Evolutionary conservation across 2,888 invertebrate genomes (phyloP).

Genomic region (Selenia dentaria): DNA sequence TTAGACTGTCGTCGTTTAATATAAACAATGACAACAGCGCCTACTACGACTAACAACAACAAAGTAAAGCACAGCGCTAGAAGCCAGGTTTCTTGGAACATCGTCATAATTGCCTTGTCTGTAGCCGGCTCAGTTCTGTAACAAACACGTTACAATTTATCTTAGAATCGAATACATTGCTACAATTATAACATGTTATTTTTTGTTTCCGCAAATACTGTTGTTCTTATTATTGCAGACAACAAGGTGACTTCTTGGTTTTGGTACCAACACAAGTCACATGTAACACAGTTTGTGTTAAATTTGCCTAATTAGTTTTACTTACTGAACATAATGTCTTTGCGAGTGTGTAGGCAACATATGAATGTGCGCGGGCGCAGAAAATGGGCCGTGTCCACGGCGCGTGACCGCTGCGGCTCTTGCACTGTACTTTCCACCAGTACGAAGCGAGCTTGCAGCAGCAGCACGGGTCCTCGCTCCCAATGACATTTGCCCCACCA

Average conservation of each 20-base stretch:
- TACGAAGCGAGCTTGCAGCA: conserved; percentile 93
- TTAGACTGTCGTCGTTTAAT: conserved; percentile 68
- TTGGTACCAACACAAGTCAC: no score
- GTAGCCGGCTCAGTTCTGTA: conserved; percentile 78
- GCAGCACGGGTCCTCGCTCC: conserved; percentile 95
- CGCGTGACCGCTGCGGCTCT: conserved; percentile 95
- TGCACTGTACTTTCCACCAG: conserved; percentile 94
- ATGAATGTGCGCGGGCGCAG: conserved; percentile 89
- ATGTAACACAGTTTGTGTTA: no score
- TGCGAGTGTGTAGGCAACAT: conserved; percentile 86
- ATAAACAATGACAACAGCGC: conserved; percentile 68
- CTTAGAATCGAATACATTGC: no score
- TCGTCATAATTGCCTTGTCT: conserved; percentile 75
- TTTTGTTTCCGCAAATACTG: neutral
- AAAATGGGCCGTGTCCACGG: conserved; percentile 95
- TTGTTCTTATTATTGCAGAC: neutral
- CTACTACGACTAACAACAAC: conserved; percentile 67
- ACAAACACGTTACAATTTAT: conserved; percentile 50
- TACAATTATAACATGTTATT: no score
- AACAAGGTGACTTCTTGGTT: no score
- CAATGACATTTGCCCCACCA: conserved; percentile 92
- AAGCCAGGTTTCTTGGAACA: conserved; percentile 81
- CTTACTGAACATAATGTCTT: conserved; percentile 77
- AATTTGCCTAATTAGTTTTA: no score
- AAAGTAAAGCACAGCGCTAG: conserved; percentile 70